phyloP scores from a whole-genome alignment of 2,797 vertebrate species.

The Neoniphon sammara region DNA sequence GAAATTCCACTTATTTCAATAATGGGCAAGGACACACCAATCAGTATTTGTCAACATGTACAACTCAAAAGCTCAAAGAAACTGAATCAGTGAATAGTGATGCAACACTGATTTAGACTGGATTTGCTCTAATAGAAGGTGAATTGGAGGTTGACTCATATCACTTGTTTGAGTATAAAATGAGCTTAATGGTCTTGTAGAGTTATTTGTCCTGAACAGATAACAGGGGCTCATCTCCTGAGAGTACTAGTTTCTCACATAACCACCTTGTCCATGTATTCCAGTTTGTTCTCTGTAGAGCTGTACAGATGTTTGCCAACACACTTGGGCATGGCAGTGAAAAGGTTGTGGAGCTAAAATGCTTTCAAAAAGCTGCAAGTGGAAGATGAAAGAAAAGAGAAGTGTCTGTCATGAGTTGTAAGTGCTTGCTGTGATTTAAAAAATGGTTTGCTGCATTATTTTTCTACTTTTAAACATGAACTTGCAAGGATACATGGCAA shows the following conservation, averaged over 20 bases:
- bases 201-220: no score
- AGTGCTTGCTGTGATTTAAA: not conserved
- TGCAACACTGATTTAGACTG: not conserved
- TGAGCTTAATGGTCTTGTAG: not conserved
- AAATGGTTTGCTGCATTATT: not conserved
- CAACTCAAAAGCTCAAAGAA: not conserved
- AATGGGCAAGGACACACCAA: no score
- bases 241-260: not conserved
- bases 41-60: no score
- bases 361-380: not conserved
- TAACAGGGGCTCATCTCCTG: no score
- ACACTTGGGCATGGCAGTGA: not conserved
- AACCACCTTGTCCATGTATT: not conserved
- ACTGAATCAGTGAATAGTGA: not conserved
- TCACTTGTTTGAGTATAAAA: not conserved
- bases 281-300: not conserved
- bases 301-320: not conserved
- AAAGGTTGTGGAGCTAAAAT: not conserved
- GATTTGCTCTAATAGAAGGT: not conserved
- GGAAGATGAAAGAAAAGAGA: not conserved
- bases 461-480: no score
- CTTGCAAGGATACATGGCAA: not conserved
- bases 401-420: not conserved
- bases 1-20: no score
- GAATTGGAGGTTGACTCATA: not conserved